phyloP scores from a whole-genome alignment of 2,888 invertebrate species.

The Dolomedes plantarius region DNA sequence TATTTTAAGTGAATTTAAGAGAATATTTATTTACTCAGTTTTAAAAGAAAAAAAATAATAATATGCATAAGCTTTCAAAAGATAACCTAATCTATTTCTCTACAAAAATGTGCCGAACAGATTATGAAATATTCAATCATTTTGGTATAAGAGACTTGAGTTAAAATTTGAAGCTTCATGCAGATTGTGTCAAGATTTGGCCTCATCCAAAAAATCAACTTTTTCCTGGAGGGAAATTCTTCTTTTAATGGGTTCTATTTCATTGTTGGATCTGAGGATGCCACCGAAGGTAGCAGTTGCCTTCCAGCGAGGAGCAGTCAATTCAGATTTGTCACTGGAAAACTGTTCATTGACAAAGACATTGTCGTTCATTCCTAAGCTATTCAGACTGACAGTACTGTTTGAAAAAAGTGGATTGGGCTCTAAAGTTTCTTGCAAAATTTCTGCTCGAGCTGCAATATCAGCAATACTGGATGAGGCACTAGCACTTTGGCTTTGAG shows the following conservation, averaged over 20 bases:
- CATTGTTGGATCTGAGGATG: constrained; percentile 48
- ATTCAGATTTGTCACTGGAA: constrained; percentile 28
- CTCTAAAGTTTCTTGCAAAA: constrained; percentile 73
- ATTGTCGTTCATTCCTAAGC: constrained; percentile 88
- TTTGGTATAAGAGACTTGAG: too few relatives aligned
- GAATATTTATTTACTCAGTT: too few relatives aligned
- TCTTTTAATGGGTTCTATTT: constrained; percentile 62
- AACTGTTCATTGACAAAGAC: constrained; percentile 75
- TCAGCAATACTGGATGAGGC: constrained; percentile 75
- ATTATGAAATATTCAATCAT: too few relatives aligned
- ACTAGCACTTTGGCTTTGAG: constrained; percentile 76
- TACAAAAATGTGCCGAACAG: too few relatives aligned
- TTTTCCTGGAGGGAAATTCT: constrained; percentile 72
- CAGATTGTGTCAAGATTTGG: constrained; percentile 41
- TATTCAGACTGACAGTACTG: constrained; percentile 84
- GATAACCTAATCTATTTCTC: too few relatives aligned
- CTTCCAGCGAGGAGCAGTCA: constrained; percentile 47
- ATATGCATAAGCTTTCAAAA: too few relatives aligned
- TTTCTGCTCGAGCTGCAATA: constrained; percentile 73
- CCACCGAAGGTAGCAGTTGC: constrained; percentile 58
- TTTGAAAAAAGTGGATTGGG: constrained; percentile 83
- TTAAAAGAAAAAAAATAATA: too few relatives aligned
- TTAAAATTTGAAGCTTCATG: too few relatives aligned
- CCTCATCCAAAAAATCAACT: constrained; percentile 54
- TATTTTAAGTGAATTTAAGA: too few relatives aligned